Percentiles rank a stretch among this genome's conserved stretches.
Conservation (phyloP, 2,888 invertebrate species). For the Drosophila prolongata region DNA sequence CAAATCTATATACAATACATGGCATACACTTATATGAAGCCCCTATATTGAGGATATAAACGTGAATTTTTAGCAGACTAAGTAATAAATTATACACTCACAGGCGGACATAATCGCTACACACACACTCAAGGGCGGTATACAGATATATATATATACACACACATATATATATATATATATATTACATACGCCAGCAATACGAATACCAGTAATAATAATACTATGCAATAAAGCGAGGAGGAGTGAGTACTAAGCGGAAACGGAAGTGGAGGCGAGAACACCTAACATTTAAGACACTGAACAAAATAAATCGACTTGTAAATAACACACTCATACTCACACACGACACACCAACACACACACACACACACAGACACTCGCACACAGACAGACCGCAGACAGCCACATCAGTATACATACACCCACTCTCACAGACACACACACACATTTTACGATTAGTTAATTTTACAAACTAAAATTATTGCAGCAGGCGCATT, state of each 20-base stretch:
- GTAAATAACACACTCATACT: slow-evolving; percentile 53
- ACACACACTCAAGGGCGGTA: slow-evolving; percentile 18
- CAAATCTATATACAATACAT: slow-evolving; percentile 45
- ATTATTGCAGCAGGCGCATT: slow-evolving; percentile 43
- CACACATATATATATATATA: slow-evolving; percentile 4
- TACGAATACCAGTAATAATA: slow-evolving; percentile 29
- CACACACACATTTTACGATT: slow-evolving; percentile 62
- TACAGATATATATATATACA: slow-evolving; percentile 1
- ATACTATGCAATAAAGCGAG: slow-evolving; percentile 30
- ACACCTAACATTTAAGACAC: slow-evolving; percentile 44
- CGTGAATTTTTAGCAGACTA: slow-evolving; percentile 77
- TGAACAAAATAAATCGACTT: slow-evolving; percentile 38
- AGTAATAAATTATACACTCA: slow-evolving; percentile 73
- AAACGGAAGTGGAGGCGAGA: slow-evolving; percentile 36
- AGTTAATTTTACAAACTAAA: slow-evolving; percentile 68
- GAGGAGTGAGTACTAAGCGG: slow-evolving; percentile 39
- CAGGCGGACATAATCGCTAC: slow-evolving; percentile 40
- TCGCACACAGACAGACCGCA: slow-evolving; percentile 20
- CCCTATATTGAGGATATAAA: slow-evolving; percentile 77
- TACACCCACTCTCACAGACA: slow-evolving; percentile 26
- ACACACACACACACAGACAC: slow-evolving; percentile 38
- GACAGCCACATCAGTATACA: slow-evolving; percentile 59
- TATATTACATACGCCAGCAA: slow-evolving; percentile 21
- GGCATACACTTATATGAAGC: slow-evolving; percentile 55
- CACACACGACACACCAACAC: slow-evolving; percentile 20